A percentile compares a stretch with the other conserved stretches of the same genome.
Evolutionary conservation across 2,797 vertebrate species (phyloP).

Genomic region (Rhinophrynus dorsalis): DNA sequence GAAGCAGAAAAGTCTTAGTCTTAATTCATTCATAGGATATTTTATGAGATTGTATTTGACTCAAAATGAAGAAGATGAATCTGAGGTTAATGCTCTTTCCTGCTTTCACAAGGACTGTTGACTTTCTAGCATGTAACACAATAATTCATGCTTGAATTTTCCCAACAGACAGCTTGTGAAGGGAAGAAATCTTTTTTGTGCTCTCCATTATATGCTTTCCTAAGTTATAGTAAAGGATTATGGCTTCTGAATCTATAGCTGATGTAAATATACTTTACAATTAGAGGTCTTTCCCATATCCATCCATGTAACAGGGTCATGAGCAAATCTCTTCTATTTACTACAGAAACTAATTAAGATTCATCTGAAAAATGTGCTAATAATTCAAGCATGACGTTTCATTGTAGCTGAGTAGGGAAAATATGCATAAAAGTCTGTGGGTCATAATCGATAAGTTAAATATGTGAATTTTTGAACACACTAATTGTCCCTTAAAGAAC

Average conservation of each 20-base stretch:
- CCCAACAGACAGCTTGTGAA: neutral
- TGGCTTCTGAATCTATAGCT: constrained; percentile 1
- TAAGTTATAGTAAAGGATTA: neutral
- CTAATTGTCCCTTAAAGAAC: no score
- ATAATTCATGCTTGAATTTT: constrained; percentile 4
- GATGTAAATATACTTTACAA: neutral
- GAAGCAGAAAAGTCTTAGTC: constrained; percentile 1
- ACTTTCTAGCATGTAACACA: constrained; percentile 3
- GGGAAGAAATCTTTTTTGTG: neutral
- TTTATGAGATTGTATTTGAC: constrained; percentile 8
- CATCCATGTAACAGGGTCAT: constrained; percentile 29
- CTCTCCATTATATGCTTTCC: neutral
- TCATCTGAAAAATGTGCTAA: neutral
- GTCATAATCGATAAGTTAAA: no score
- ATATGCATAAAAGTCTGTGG: no score
- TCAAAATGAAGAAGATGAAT: constrained; percentile 13
- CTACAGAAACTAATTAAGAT: constrained; percentile 1
- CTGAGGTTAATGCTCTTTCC: constrained; percentile 31
- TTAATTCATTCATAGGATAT: constrained; percentile 19
- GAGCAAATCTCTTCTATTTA: constrained; percentile 9
- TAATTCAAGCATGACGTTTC: no score
- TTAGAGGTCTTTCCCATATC: constrained; percentile 8
- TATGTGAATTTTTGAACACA: no score
- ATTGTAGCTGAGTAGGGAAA: no score
- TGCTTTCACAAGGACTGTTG: constrained; percentile 42